Conservation (phyloP, 2,113 vertebrate species). For the Trachemys scripta region DNA sequence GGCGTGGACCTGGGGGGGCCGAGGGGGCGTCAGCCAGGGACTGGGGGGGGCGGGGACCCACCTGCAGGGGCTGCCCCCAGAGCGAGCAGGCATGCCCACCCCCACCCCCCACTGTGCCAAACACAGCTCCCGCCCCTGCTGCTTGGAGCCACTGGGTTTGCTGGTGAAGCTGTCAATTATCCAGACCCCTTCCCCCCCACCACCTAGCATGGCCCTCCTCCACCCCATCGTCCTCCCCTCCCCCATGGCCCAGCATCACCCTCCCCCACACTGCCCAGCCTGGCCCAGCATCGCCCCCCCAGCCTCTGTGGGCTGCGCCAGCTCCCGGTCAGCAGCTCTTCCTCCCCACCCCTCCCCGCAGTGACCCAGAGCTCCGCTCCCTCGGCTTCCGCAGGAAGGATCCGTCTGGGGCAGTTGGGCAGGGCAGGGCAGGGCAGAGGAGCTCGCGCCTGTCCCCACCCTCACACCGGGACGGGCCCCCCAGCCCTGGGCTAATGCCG, state of each 20-base stretch:
- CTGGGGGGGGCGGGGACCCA: background rate
- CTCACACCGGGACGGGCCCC: background rate
- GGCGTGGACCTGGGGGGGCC: slow-evolving; percentile 86
- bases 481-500: too few species aligned
- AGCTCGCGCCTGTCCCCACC: background rate
- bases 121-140: background rate
- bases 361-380: background rate
- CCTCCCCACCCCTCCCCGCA: background rate
- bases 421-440: background rate
- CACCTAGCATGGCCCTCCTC: too few species aligned
- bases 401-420: background rate
- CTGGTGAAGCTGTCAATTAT: background rate
- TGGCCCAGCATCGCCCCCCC: too few species aligned
- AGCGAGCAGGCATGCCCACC: background rate
- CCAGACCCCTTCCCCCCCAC: background rate
- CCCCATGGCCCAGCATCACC: too few species aligned
- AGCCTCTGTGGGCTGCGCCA: background rate
- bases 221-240: too few species aligned
- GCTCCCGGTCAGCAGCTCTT: background rate
- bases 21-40: background rate
- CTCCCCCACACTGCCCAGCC: too few species aligned
- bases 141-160: background rate
- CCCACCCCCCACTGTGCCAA: rapidly evolving
- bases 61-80: background rate
- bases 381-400: background rate